Percentiles rank a stretch among this genome's conserved stretches.
Conservation (phyloP, 2,888 invertebrate species). For the Eupelmus urozonus region DNA sequence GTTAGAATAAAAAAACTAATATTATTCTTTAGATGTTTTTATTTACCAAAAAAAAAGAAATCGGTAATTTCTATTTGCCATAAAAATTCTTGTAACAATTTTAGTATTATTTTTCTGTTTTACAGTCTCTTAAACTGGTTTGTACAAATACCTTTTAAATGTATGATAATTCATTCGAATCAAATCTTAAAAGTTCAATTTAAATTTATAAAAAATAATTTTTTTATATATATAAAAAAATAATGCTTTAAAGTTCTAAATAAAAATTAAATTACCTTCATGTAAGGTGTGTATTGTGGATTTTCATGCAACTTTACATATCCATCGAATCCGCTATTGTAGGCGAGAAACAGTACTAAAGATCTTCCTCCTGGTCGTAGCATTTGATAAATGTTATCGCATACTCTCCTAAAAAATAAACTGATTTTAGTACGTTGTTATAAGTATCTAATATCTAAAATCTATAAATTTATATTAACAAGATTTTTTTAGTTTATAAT, state of each 20-base stretch:
- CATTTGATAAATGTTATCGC: constrained; percentile 83
- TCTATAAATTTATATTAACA: not conserved
- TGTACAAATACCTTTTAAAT: no score
- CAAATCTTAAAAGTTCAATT: no score
- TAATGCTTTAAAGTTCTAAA: no score
- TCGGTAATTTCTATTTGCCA: no score
- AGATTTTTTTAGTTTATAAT: not conserved
- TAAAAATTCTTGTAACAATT: no score
- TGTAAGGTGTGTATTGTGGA: constrained; percentile 82
- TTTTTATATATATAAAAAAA: not conserved
- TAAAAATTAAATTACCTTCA: constrained; percentile 80
- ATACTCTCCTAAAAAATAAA: constrained; percentile 79
- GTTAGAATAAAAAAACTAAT: not conserved
- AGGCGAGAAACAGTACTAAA: constrained; percentile 84
- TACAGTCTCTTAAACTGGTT: no score
- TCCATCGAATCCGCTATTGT: constrained; percentile 84
- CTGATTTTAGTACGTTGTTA: not conserved
- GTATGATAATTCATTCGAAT: no score
- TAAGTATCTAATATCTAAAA: not conserved
- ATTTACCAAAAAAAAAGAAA: no score
- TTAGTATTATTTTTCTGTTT: no score
- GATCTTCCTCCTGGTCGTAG: constrained; percentile 85
- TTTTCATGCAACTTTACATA: constrained; percentile 82
- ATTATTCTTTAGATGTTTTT: no score
- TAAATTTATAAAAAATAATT: no score